Evolutionary conservation across 2,888 invertebrate genomes (phyloP), one percentile per base, ranked within the genome.

Genomic region (Dendrolimus pini): DNA sequence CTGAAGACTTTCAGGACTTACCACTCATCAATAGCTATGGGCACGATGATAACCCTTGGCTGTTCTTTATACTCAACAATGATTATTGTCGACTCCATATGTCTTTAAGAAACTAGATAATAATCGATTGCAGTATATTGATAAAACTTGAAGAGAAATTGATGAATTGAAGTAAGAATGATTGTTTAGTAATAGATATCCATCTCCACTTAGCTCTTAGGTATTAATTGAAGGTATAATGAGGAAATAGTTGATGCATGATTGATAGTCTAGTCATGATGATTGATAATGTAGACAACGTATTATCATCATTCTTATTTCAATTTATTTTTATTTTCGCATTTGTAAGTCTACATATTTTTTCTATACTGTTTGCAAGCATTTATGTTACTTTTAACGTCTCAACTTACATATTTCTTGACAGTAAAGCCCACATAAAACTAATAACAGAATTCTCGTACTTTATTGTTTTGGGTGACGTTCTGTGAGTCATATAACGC

Each of bases 1-100:
- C 93, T 96, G 73, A 92, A 91, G 65, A 89, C 93, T 42, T 97
- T 97, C 86, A 93, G 97, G 56, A 92, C 93, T 54, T 92, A 94
- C 57, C 97, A 97, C 85, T 94, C 95, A 77, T 91, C 91, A 61
- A 95, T 96, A 68, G 96, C 96, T 12, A 93, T 95, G 80, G 95
- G 96, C 59, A 97, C 97, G 74, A 93, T 97, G 83, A 87, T 90
- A 63, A 75, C 83, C 1, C 79, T 89, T 1, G 89, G 89, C 62
- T 90, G 90, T 65, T 89, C 89, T 1, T 61, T 89, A 63, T 90
- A 90, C 74, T 88, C 89, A 56, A 86, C 83, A 58, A 87, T 89
- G 86, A 84, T 89, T 63, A 70, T 90, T 55, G 89, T 89, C 18
- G 90, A 90, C 67, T 82, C 89, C 54, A 83, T 90, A 75, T 89